Conservation (phyloP, 2,113 vertebrate species). For the Oophaga pumilio region DNA sequence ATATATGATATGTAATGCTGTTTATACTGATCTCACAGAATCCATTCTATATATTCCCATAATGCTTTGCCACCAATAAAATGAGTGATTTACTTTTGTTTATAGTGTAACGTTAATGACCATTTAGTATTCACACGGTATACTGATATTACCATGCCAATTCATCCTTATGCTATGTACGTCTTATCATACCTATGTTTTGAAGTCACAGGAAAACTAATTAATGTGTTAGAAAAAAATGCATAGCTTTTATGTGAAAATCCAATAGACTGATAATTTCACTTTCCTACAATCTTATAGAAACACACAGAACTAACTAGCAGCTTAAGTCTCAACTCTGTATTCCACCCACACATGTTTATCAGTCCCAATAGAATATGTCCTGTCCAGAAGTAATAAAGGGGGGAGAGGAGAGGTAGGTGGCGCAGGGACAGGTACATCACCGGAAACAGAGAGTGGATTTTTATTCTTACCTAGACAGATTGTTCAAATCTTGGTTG, state of each 20-base stretch:
- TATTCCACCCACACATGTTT: conserved; percentile 4
- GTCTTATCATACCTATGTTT: not conserved
- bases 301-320: conserved; percentile 12
- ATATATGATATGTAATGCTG: not conserved
- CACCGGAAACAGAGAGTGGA: not conserved
- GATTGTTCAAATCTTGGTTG: no score
- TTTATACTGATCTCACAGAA: not conserved
- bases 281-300: not conserved
- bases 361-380: conserved; percentile 4
- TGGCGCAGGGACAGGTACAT: no score
- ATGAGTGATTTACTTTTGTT: not conserved
- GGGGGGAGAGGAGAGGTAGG: not conserved
- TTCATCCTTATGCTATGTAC: not conserved
- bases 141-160: not conserved
- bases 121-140: not conserved
- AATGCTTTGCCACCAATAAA: not conserved
- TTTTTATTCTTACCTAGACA: no score
- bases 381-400: not conserved
- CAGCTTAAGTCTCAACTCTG: not conserved
- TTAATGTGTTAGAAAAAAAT: conserved; percentile 6
- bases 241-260: conserved; percentile 9
- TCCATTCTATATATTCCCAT: not conserved
- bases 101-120: not conserved
- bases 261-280: not conserved
- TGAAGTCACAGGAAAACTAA: not conserved